These are phyloP conservation scores for Melanocharis versteri DNA, from an alignment of 2,113 vertebrate genomes.

Conservation along the genomic window DNA sequence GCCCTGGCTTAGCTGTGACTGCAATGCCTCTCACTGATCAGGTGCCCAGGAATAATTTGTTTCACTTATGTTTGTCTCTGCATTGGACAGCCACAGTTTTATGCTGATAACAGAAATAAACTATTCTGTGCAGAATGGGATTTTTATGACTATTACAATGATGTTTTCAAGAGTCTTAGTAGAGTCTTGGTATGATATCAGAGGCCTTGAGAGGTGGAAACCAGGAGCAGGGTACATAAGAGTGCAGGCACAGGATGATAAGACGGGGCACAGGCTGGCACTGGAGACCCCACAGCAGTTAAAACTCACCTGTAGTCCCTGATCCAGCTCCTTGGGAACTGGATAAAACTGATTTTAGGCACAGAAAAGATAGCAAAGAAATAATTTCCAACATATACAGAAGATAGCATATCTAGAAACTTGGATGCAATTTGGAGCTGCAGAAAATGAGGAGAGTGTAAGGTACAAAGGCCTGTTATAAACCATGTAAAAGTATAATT, in stretches of 20 bases:
- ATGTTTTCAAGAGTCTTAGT: not conserved
- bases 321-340: not conserved
- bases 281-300: not conserved
- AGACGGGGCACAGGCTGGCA: not conserved
- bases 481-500: not conserved
- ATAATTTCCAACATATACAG: not conserved
- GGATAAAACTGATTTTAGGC: not conserved
- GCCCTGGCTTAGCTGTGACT: not conserved
- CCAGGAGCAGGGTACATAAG: not conserved
- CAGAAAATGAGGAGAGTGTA: not conserved
- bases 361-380: not conserved
- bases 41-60: not conserved
- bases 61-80: not conserved
- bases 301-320: not conserved
- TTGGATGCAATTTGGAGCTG: not conserved
- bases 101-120: not conserved
- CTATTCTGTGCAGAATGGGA: not conserved
- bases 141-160: not conserved
- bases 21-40: not conserved
- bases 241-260: not conserved
- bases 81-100: not conserved
- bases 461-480: not conserved
- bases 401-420: not conserved
- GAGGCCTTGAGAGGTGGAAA: not conserved
- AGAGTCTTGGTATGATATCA: not conserved